Evolutionary conservation across 1,140 invertebrate species (phyloP).

Genomic region (Drosophila tropicalis): DNA sequence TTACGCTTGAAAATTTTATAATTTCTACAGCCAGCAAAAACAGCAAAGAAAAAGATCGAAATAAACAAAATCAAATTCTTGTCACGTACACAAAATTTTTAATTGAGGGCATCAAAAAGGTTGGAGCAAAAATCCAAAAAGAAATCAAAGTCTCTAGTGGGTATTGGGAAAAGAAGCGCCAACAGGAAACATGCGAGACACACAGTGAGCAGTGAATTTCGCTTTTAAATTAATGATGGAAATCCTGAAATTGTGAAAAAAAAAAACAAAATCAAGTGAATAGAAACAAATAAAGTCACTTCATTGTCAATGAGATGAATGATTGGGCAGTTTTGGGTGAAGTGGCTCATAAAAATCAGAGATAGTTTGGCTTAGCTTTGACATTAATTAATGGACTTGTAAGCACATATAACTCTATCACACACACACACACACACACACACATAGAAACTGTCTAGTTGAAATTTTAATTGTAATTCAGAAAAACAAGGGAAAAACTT

Average conservation of each 20-base stretch:
- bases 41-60: slow-evolving; percentile 8
- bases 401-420: slow-evolving; percentile 33
- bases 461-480: slow-evolving; percentile 11
- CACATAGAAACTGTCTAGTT: slow-evolving; percentile 26
- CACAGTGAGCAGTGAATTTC: slow-evolving; percentile 33
- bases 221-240: slow-evolving; percentile 22
- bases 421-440: neutral
- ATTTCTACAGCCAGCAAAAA: slow-evolving; percentile 48
- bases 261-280: neutral
- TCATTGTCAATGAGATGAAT: slow-evolving; percentile 52
- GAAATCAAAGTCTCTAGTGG: neutral
- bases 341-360: slow-evolving; percentile 52
- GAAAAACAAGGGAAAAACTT: slow-evolving; percentile 46
- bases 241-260: no score
- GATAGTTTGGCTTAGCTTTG: slow-evolving; percentile 31
- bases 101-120: slow-evolving; percentile 76
- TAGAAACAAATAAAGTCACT: neutral
- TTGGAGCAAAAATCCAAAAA: slow-evolving; percentile 22
- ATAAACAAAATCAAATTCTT: slow-evolving; percentile 52
- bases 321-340: slow-evolving; percentile 55
- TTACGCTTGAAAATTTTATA: slow-evolving; percentile 75
- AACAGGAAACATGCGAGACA: slow-evolving; percentile 37
- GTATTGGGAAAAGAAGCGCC: slow-evolving; percentile 1
- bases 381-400: slow-evolving; percentile 61
- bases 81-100: slow-evolving; percentile 80